A percentile compares a stretch with the other conserved stretches of the same genome.
phyloP scores from a whole-genome alignment of 2,797 vertebrate species.

The Tokudaia tokunoshimensis region DNA sequence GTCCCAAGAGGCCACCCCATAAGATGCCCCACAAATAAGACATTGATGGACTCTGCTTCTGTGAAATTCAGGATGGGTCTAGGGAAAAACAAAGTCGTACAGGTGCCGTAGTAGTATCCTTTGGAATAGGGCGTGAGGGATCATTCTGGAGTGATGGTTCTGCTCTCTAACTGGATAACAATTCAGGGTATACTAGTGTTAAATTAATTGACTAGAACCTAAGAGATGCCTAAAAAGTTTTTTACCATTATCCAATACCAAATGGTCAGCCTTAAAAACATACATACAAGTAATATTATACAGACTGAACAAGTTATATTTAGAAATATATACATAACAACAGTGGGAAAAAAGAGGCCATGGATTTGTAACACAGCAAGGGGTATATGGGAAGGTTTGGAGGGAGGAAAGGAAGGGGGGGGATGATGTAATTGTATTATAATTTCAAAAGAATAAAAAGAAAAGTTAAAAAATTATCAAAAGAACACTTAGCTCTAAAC shows the following conservation, averaged over 20 bases:
- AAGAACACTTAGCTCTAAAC: not conserved
- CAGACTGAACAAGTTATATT: not conserved
- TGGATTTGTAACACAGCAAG: not conserved
- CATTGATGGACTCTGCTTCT: not conserved
- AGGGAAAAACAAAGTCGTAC: not conserved
- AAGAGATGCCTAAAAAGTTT: not conserved
- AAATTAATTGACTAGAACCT: not conserved
- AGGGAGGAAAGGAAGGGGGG: not conserved
- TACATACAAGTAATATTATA: not conserved
- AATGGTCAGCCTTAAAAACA: not conserved
- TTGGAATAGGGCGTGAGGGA: not conserved
- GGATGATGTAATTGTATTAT: not conserved
- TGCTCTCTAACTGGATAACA: not conserved
- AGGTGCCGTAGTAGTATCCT: not conserved
- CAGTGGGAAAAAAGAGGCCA: not conserved
- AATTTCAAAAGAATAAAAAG: not conserved
- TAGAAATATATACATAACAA: not conserved
- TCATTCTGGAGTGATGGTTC: not conserved
- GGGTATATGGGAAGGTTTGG: no score
- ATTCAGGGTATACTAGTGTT: not conserved
- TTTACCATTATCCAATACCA: not conserved
- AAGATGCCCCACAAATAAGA: not conserved
- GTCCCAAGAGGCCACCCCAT: not conserved
- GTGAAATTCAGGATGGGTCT: not conserved
- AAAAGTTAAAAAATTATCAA: not conserved